Base-by-base conservation (phyloP, 2,797 vertebrate species). In the Gambusia yucatana region DNA sequence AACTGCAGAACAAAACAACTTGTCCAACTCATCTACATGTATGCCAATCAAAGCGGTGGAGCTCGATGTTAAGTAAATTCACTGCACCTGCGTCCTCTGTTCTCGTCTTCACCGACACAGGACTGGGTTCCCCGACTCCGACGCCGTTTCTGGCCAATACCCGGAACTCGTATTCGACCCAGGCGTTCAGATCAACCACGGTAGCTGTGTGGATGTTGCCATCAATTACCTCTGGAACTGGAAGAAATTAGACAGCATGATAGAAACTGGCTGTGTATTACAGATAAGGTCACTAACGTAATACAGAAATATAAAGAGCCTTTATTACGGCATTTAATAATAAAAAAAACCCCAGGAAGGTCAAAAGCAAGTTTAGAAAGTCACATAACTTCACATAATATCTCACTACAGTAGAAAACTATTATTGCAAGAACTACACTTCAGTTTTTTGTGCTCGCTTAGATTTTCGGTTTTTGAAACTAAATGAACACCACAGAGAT, bases 131-230 rank as follows among this genome's bases (percentile, higher is more conserved):
- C 86, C 98, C 98, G 25, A 97, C 96, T 48, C 98, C 98, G 39
- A 99, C 96, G 71, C 95, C 96, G 95, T 99, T 99, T 93, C 88
- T 97, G 88, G 98, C 97, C 89, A 99, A 95, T 75, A 98, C 96
- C 28, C 98, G 95, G 79, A 99, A 99, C 91, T 99, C 97, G 69
- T 98, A 99, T 93, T 99, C 98, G 90, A 99, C 98, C 98, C 98
- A 99, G 43, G 98, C 97, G 28, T 97, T 98, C 84, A 99, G 95
- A 88, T 98, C 97, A 57, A 99, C 97, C 8, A 98, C 97, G 0
- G 97, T 98, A 77, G 97, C 96, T 0, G 97, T 97, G 86, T 96
- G 90, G 0, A 96, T 97, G 89, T 92, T 97, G 14, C 98, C 98
- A 78, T 97, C 93, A 0, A 99, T 97, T 82, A 95, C 79, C 36